Conservation (phyloP, 2,888 invertebrate genomes). For the Melanchra persicariae region DNA sequence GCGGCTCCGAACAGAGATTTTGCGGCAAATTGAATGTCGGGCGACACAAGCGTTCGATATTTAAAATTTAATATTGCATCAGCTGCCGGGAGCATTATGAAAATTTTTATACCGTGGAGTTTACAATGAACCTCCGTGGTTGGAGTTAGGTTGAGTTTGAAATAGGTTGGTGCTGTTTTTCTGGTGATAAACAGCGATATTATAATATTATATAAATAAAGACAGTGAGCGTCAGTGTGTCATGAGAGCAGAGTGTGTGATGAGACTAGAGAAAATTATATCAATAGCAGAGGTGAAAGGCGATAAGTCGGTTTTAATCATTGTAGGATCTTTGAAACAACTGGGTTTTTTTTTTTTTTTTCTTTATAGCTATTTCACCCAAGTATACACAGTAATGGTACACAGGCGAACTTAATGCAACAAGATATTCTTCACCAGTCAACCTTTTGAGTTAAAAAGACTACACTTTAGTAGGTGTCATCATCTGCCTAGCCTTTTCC, state of each 20-base stretch:
- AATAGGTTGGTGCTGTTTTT: constrained; percentile 30
- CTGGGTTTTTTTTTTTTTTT: too few species aligned
- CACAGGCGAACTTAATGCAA: too few species aligned
- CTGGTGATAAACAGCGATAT: constrained; percentile 11
- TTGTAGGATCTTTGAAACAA: too few species aligned
- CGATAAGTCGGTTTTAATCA: not conserved
- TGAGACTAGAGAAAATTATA: too few species aligned
- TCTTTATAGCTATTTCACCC: too few species aligned
- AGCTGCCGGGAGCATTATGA: constrained; percentile 85
- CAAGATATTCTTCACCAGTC: too few species aligned
- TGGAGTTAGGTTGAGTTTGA: constrained; percentile 35
- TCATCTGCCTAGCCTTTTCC: too few species aligned
- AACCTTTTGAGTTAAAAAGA: too few species aligned
- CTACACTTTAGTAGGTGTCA: too few species aligned
- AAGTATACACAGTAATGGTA: too few species aligned
- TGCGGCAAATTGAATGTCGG: constrained; percentile 82
- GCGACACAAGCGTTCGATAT: constrained; percentile 82
- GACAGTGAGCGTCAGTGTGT: not conserved
- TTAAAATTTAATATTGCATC: constrained; percentile 90
- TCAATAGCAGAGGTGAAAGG: too few species aligned
- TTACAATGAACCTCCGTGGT: constrained; percentile 63
- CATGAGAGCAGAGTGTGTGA: not conserved
- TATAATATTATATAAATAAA: too few species aligned
- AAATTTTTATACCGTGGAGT: constrained; percentile 73
- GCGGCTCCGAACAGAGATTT: constrained; percentile 77